Percentiles rank a stretch among this genome's conserved stretches.
Conservation (phyloP, 2,888 invertebrate species). For the Troides oblongomaculatus region DNA sequence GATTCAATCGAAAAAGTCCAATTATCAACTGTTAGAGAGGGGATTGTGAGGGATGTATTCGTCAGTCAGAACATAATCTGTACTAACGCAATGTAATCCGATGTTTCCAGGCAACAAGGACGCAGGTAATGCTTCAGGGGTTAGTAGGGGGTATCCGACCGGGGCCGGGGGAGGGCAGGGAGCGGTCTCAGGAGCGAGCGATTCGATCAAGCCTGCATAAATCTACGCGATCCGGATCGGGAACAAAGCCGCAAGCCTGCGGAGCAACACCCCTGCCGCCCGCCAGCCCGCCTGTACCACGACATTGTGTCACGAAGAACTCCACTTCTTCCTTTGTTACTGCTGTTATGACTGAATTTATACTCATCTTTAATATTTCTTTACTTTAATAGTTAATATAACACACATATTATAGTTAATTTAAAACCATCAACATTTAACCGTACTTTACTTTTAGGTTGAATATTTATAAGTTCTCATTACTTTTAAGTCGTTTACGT, state of each 20-base stretch:
- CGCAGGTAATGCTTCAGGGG: constrained; percentile 48
- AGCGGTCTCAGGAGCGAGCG: constrained; percentile 35
- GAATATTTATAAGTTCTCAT: no score
- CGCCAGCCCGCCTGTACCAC: constrained; percentile 25
- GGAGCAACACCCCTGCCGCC: constrained; percentile 46
- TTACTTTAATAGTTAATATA: no score
- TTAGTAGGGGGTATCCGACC: constrained; percentile 32
- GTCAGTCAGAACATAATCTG: constrained; percentile 20
- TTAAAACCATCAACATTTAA: no score
- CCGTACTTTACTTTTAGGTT: no score
- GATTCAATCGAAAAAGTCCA: neutral
- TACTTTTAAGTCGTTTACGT: no score
- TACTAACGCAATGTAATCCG: constrained; percentile 26
- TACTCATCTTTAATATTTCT: constrained; percentile 16
- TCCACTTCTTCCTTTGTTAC: constrained; percentile 16
- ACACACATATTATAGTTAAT: no score
- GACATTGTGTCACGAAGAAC: constrained; percentile 20
- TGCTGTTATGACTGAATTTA: neutral
- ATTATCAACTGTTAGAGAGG: neutral
- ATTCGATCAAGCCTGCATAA: constrained; percentile 76
- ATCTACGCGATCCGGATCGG: constrained; percentile 73
- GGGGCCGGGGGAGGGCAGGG: neutral
- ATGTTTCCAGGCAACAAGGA: constrained; percentile 29
- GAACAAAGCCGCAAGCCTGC: constrained; percentile 72
- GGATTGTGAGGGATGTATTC: constrained; percentile 10